A percentile compares a stretch with the other conserved stretches of the same genome.
Evolutionary conservation across 2,113 vertebrate genomes (phyloP).

Genomic region (Archocentrus centrarchus): DNA sequence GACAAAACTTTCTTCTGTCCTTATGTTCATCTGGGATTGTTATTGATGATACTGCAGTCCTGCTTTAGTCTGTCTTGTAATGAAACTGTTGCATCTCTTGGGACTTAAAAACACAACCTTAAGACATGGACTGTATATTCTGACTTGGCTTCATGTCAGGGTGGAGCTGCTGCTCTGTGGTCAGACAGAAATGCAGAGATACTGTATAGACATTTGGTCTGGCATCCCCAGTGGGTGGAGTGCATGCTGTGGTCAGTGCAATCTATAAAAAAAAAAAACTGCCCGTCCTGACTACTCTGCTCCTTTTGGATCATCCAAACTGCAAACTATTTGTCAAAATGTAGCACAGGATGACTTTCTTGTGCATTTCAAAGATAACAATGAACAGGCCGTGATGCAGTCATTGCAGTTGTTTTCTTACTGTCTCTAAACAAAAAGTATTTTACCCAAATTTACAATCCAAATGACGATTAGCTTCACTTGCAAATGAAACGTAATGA

Average conservation of each 20-base stretch:
- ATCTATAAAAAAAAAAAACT: constrained; percentile 20
- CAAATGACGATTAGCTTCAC: not conserved
- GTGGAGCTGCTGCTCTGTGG: constrained; percentile 23
- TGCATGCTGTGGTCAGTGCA: not conserved
- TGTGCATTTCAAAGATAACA: not conserved
- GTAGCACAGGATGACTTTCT: not conserved
- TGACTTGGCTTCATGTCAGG: not conserved
- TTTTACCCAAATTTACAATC: not conserved
- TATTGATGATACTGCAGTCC: not conserved
- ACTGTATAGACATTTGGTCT: not conserved
- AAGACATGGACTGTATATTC: not conserved
- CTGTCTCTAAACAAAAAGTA: not conserved
- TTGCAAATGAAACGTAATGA: constrained; percentile 7
- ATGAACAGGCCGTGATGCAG: not conserved
- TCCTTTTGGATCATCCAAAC: not conserved
- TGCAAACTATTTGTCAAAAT: not conserved
- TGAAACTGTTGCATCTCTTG: not conserved
- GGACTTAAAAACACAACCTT: not conserved
- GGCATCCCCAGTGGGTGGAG: constrained; percentile 14
- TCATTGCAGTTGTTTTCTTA: not conserved
- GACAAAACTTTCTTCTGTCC: not conserved
- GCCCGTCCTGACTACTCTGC: not conserved
- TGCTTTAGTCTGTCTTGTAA: not conserved
- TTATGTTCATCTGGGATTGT: constrained; percentile 2
- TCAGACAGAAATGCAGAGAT: constrained; percentile 6